These are phyloP conservation scores for Lytechinus pictus DNA, from an alignment of 35 echinoderm and acorn worm genomes.

Conservation along the genomic window DNA sequence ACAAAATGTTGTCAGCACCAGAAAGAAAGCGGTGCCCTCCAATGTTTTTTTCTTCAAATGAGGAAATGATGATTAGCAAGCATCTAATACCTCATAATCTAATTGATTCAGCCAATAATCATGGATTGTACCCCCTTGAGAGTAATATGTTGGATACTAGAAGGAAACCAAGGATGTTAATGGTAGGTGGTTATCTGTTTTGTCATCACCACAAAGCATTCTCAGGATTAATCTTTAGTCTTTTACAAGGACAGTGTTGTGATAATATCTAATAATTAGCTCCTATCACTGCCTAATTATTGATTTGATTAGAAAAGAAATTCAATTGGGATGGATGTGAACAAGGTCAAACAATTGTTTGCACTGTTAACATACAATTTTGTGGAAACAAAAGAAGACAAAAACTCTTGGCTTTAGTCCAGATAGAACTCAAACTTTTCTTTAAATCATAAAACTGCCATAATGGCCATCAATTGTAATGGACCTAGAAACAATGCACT, in stretches of 20 bases:
- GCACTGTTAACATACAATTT: neutral
- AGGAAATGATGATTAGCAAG: neutral
- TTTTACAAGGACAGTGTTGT: neutral
- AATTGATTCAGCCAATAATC: neutral
- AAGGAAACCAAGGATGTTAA: neutral
- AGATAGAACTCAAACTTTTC: neutral
- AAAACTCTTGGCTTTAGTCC: neutral
- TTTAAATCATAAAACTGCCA: too few species aligned
- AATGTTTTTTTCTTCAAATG: neutral
- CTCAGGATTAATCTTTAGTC: neutral
- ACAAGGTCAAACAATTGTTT: neutral
- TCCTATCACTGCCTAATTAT: neutral
- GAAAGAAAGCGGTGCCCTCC: neutral
- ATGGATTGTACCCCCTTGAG: neutral
- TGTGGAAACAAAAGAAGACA: neutral
- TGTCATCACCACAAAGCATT: neutral
- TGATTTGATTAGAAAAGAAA: neutral
- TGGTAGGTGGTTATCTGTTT: neutral
- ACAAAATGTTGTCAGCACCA: neutral
- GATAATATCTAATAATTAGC: neutral
- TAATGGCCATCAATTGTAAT: too few species aligned
- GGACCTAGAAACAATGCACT: too few species aligned
- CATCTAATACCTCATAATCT: neutral
- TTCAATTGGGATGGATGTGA: neutral
- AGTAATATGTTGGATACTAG: neutral